phyloP scores from a whole-genome alignment of 2,888 invertebrate genomes.

The Rhagophthalmus giganteus region DNA sequence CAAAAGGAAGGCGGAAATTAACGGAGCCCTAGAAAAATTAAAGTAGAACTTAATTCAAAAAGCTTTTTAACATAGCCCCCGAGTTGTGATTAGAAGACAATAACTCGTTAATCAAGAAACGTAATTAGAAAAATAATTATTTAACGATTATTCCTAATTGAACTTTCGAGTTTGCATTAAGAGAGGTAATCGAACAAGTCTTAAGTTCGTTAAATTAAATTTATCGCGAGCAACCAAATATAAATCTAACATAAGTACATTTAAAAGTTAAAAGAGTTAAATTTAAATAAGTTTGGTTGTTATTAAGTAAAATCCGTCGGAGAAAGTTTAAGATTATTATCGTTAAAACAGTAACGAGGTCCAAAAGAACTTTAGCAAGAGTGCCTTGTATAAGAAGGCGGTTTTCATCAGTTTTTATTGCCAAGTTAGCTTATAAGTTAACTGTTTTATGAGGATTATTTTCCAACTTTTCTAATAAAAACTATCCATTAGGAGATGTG shows the following conservation, averaged over 20 bases:
- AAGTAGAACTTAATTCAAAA: conserved; percentile 9
- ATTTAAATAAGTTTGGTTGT: conserved; percentile 2
- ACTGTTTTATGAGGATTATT: conserved; percentile 27
- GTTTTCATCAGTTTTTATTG: conserved; percentile 23
- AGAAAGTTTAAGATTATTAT: conserved; percentile 3
- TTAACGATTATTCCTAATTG: too few species aligned
- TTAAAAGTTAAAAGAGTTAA: too few species aligned
- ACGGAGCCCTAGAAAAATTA: conserved; percentile 10
- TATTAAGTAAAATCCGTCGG: not conserved
- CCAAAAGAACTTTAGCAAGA: conserved; percentile 6
- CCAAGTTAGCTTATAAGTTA: conserved; percentile 25
- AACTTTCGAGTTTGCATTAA: too few species aligned
- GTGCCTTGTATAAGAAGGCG: conserved; percentile 12
- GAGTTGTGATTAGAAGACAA: conserved; percentile 3
- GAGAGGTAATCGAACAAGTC: too few species aligned
- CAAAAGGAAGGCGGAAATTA: conserved; percentile 10
- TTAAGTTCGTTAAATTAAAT: too few species aligned
- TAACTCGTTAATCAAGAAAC: too few species aligned
- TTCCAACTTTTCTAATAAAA: conserved; percentile 32
- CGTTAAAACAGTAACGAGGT: conserved; percentile 4
- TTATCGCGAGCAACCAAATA: too few species aligned
- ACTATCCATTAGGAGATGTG: conserved; percentile 31
- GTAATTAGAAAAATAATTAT: too few species aligned
- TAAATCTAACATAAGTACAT: too few species aligned
- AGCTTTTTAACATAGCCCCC: not conserved